Conservation (phyloP, 2,113 vertebrate genomes). For the Phoxinus phoxinus region DNA sequence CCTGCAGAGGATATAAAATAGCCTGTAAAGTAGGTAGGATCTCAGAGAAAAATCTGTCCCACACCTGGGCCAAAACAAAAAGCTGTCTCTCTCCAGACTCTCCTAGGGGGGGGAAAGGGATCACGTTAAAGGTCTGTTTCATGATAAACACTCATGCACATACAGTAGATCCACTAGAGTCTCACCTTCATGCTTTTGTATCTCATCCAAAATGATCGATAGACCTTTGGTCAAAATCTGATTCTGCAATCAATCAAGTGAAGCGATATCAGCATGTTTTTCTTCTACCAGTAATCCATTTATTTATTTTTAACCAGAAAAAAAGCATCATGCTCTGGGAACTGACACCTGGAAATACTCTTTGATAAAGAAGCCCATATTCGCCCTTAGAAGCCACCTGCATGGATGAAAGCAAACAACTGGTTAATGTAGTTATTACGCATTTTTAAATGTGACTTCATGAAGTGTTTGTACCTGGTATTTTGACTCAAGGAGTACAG, state of each 20-base stretch:
- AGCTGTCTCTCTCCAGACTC: constrained; percentile 77
- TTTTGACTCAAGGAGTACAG: constrained; percentile 83
- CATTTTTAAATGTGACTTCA: neutral
- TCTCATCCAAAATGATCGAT: constrained; percentile 81
- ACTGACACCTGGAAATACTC: constrained; percentile 84
- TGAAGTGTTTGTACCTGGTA: constrained; percentile 75
- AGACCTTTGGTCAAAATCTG: constrained; percentile 84
- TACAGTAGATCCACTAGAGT: constrained; percentile 8
- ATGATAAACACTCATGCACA: neutral
- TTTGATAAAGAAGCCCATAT: constrained; percentile 85
- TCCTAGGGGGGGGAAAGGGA: neutral
- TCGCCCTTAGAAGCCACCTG: constrained; percentile 84
- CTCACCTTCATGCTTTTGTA: constrained; percentile 84
- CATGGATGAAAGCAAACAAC: constrained; percentile 62
- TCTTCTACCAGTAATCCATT: neutral
- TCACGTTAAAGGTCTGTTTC: neutral
- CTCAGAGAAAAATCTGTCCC: constrained; percentile 86
- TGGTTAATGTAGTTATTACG: neutral
- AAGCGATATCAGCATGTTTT: constrained; percentile 10
- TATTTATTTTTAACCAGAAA: neutral
- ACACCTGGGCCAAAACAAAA: constrained; percentile 78
- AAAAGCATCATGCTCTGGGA: neutral
- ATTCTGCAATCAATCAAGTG: constrained; percentile 78
- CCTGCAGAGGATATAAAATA: constrained; percentile 89
- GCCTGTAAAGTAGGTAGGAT: constrained; percentile 86